Evolutionary conservation across 1,140 invertebrate species (phyloP).

Genomic region (Brachionus angularis): DNA sequence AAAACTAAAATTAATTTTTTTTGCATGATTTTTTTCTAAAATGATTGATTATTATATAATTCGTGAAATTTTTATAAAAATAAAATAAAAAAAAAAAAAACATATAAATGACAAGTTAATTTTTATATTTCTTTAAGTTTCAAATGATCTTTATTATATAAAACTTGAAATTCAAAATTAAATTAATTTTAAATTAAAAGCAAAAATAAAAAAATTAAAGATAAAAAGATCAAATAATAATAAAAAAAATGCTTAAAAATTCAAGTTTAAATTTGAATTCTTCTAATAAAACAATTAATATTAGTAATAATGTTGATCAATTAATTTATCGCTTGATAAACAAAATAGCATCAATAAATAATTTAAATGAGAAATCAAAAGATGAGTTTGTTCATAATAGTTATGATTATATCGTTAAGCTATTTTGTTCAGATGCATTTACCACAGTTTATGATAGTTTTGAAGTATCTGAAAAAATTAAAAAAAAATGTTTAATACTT

Average conservation of each 20-base stretch:
- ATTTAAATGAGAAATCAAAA: slow-evolving; percentile 3
- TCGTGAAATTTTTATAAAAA: no score
- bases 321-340: slow-evolving; percentile 8
- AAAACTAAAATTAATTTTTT: no score
- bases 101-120: no score
- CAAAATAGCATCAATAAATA: slow-evolving; percentile 5
- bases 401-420: neutral
- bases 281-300: neutral
- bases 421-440: slow-evolving; percentile 1
- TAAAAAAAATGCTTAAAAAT: slow-evolving; percentile 11
- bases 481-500: slow-evolving; percentile 7
- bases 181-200: no score
- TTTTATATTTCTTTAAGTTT: no score
- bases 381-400: slow-evolving; percentile 1
- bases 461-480: slow-evolving; percentile 17
- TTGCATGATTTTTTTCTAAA: no score
- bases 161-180: no score
- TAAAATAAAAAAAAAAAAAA: no score
- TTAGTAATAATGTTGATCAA: slow-evolving; percentile 30
- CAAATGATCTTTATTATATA: no score
- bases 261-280: neutral
- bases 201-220: no score
- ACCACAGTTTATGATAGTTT: neutral
- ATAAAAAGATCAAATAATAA: no score
- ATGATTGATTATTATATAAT: no score